Conservation (phyloP, 2,797 vertebrate species). For the Vespertilio murinus region DNA sequence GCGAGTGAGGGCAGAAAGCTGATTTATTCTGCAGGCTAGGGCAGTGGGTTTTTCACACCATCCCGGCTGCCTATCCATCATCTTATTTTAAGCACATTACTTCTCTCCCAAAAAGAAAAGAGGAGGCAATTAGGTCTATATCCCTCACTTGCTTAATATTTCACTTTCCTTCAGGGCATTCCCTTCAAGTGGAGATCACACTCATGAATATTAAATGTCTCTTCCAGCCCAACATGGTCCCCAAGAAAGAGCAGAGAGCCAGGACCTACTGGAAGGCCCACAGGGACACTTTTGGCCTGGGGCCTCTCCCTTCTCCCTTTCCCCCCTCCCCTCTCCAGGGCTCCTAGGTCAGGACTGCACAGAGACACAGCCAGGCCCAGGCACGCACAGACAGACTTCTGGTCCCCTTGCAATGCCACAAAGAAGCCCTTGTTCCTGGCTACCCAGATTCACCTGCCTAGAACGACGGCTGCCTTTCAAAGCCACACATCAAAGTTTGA, state of each 20-base stretch:
- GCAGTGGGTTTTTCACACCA: not conserved
- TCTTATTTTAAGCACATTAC: constrained; percentile 86
- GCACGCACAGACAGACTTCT: not conserved
- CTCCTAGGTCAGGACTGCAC: not conserved
- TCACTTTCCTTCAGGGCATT: constrained; percentile 83
- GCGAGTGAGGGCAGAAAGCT: too few species aligned
- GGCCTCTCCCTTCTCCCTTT: not conserved
- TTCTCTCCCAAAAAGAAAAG: constrained; percentile 78
- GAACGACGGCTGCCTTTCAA: constrained; percentile 55
- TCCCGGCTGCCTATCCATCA: constrained; percentile 81
- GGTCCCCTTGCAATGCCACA: constrained; percentile 45
- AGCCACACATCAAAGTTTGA: constrained; percentile 65
- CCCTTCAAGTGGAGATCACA: constrained; percentile 82
- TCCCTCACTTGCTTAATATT: constrained; percentile 83
- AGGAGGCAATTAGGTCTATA: constrained; percentile 84
- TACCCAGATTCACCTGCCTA: constrained; percentile 64
- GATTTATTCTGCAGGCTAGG: not conserved
- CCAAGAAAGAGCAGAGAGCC: constrained; percentile 77
- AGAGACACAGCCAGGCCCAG: not conserved
- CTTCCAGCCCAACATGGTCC: constrained; percentile 75
- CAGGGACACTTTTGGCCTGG: not conserved
- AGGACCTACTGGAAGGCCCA: not conserved
- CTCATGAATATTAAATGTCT: constrained; percentile 85
- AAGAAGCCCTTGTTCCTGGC: constrained; percentile 53
- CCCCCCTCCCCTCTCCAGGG: not conserved